Percentiles rank a stretch among this genome's conserved stretches.
These are phyloP conservation scores for Cheilosia pagana DNA, from an alignment of 2,888 invertebrate genomes.

Conservation along the genomic window DNA sequence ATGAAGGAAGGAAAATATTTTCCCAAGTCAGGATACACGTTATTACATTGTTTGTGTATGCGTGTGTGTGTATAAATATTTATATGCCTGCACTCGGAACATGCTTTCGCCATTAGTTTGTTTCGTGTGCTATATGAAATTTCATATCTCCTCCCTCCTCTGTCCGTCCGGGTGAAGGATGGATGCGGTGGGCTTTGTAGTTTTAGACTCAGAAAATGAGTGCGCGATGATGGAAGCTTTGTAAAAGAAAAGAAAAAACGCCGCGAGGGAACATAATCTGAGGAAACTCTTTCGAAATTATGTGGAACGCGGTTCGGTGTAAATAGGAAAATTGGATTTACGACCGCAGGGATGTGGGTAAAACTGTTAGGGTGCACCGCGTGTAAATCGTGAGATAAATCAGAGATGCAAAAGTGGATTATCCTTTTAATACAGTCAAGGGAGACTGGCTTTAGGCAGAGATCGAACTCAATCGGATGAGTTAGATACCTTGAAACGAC, in stretches of 20 bases:
- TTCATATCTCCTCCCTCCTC: too few species aligned
- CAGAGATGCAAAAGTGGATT: not conserved
- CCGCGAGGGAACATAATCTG: constrained; percentile 1
- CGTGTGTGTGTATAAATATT: constrained; percentile 35
- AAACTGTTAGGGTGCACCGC: not conserved
- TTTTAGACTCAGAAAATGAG: constrained; percentile 8
- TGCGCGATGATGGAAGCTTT: constrained; percentile 16
- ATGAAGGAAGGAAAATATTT: constrained; percentile 24
- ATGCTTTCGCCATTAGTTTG: constrained; percentile 52
- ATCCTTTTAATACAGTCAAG: too few species aligned
- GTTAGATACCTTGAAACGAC: too few species aligned
- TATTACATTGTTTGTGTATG: constrained; percentile 17
- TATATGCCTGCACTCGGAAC: constrained; percentile 39
- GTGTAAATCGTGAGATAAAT: not conserved
- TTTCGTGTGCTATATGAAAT: constrained; percentile 34
- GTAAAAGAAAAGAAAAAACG: not conserved
- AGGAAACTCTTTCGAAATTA: constrained; percentile 21
- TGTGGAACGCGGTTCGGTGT: not conserved
- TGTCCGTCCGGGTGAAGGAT: not conserved
- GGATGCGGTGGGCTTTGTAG: constrained; percentile 14
- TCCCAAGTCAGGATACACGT: constrained; percentile 12
- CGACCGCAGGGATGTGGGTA: constrained; percentile 11
- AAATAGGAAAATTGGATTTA: constrained; percentile 13
- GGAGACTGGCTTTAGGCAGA: not conserved
- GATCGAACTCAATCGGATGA: too few species aligned